Conservation (phyloP, 2,113 vertebrate genomes). For the Myrmecobius fasciatus region DNA sequence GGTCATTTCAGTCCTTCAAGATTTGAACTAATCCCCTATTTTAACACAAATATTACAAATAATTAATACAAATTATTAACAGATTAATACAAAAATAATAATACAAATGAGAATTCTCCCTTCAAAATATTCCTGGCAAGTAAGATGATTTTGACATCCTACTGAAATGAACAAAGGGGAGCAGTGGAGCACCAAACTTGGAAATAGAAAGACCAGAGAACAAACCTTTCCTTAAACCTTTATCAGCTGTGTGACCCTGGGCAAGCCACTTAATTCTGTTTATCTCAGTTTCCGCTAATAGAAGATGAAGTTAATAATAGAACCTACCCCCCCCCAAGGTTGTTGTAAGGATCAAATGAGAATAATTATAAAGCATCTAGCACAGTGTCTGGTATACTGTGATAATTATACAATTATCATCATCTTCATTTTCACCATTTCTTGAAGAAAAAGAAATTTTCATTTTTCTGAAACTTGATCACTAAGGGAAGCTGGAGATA, state of each 20-base stretch:
- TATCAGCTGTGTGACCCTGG: neutral
- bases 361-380: neutral
- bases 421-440: neutral
- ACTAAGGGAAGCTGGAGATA: neutral
- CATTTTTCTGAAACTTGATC: neutral
- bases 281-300: neutral
- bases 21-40: conserved; percentile 25
- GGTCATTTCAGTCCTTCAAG: neutral
- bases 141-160: neutral
- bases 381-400: neutral
- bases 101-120: conserved; percentile 2
- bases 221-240: no score
- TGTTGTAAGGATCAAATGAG: neutral
- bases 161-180: conserved; percentile 5
- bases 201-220: no score
- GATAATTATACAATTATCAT: neutral
- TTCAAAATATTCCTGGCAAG: conserved; percentile 8
- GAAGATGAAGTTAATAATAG: neutral
- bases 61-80: no score
- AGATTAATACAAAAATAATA: conserved; percentile 4
- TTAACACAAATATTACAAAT: neutral
- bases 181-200: no score
- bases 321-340: neutral
- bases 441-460: neutral
- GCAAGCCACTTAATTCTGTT: neutral